Base-by-base conservation (phyloP, 2,888 invertebrate genomes). In the Hyposoter dolosus region DNA sequence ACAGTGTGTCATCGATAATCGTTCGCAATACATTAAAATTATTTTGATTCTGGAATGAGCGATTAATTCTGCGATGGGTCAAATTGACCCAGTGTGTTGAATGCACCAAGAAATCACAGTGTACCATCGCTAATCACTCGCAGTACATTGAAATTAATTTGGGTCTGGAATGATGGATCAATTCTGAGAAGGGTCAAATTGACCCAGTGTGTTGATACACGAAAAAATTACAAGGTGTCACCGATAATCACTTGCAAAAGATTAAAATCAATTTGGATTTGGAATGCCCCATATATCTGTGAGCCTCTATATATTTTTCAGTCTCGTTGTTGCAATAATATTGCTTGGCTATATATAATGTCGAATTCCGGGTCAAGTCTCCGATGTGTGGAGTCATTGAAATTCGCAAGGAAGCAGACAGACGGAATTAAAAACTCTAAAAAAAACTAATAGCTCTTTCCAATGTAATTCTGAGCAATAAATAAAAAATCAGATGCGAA, bases 301-400 rank as follows among this genome's bases (percentile, higher is more conserved):
- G 47, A 7, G 40, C 35, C 7, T 50, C 0, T 15, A 47, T 65
- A 23, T 56, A 65, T 66, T 10, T 40, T 50, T 81, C 23, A 66
- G 63, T 69, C 47, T 53, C 43, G 65, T 43, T 71, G 32, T 85
- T 76, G 65, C 47, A 72, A 85, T 79, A 85, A 85, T 80, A 66
- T 68, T 71, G 50, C 40, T 56, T 68, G 32, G 35, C 66, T 85
- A 76, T 60, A 85, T 76, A 53, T 77, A 66, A 76, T 65, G 17
- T 32, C 19, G 63, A 66, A 85, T 76, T 80, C 68, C 84, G 43
- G 72, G 72, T 78, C 72, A 47, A 76, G 9, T 56, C 45, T 60
- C 23, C 56, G 43, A 17, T 17, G 23, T 4, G 43, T 4, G 12
- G 17, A 72, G 12, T 65, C 66, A 47, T 47, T 72, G 77, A 71